Evolutionary conservation across 30 jellyfish, hydroid and myxozoan genomes (phyloP).

Genomic region (Haliclystus octoradiatus): DNA sequence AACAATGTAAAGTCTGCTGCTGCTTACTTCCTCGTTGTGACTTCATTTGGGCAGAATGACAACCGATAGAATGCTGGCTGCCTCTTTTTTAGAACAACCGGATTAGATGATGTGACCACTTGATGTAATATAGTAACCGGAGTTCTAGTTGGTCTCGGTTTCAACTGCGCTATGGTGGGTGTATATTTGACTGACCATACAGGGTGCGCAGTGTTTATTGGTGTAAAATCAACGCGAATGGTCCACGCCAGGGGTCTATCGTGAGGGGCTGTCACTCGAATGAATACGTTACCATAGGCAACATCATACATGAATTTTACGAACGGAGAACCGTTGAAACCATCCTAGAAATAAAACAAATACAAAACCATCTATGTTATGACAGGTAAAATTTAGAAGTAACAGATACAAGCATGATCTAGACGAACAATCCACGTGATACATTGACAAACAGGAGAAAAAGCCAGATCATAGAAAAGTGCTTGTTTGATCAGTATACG

Average conservation of each 20-base stretch:
- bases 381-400: too few species aligned
- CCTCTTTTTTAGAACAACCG: neutral
- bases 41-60: neutral
- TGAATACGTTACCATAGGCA: neutral
- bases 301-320: neutral
- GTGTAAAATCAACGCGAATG: neutral
- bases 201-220: neutral
- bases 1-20: neutral
- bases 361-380: too few species aligned
- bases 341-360: neutral
- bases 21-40: neutral
- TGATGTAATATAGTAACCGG: neutral
- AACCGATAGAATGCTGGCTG: neutral
- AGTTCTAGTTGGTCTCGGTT: neutral
- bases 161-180: neutral
- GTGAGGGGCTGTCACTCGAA: neutral
- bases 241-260: neutral
- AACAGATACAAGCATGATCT: too few species aligned
- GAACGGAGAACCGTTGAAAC: neutral
- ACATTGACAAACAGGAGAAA: too few species aligned
- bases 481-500: too few species aligned
- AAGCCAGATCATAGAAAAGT: too few species aligned
- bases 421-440: too few species aligned
- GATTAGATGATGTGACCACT: neutral
- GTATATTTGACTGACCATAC: neutral